A percentile compares a stretch with the other conserved stretches of the same genome.
Evolutionary conservation across 2,888 invertebrate species (phyloP).

Genomic region (Trissolcus japonicus): DNA sequence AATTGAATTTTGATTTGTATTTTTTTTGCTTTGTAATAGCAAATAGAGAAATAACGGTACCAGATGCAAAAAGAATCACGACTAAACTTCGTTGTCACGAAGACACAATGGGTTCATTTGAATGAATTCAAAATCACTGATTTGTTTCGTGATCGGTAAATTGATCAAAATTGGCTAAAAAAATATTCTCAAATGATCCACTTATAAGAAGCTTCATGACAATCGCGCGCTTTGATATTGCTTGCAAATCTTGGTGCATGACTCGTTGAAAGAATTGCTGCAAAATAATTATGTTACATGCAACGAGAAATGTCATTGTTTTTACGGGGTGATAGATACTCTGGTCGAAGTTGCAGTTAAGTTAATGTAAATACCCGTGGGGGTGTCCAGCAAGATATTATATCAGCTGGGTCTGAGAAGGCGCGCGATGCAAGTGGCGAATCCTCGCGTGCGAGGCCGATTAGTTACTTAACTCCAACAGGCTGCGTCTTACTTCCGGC

Average conservation of each 20-base stretch:
- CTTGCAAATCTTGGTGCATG: constrained; percentile 20
- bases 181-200: too few relatives aligned
- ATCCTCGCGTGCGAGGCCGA: constrained; percentile 59
- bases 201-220: too few relatives aligned
- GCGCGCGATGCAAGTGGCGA: constrained; percentile 55
- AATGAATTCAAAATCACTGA: constrained; percentile 35
- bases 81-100: constrained; percentile 36
- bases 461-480: constrained; percentile 59
- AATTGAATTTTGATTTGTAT: constrained; percentile 48
- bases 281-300: constrained; percentile 40
- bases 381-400: constrained; percentile 34
- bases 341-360: constrained; percentile 41
- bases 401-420: constrained; percentile 35
- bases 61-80: constrained; percentile 46
- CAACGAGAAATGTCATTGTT: constrained; percentile 24
- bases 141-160: constrained; percentile 41
- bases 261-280: constrained; percentile 5
- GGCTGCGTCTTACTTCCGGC: constrained; percentile 58
- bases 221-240: constrained; percentile 3
- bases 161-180: constrained; percentile 4
- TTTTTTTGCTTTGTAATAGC: constrained; percentile 21
- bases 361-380: constrained; percentile 52
- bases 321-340: constrained; percentile 50
- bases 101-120: constrained; percentile 40
- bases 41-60: constrained; percentile 56